Base-by-base conservation (phyloP, 2,797 vertebrate genomes). In the Miichthys miiuy region DNA sequence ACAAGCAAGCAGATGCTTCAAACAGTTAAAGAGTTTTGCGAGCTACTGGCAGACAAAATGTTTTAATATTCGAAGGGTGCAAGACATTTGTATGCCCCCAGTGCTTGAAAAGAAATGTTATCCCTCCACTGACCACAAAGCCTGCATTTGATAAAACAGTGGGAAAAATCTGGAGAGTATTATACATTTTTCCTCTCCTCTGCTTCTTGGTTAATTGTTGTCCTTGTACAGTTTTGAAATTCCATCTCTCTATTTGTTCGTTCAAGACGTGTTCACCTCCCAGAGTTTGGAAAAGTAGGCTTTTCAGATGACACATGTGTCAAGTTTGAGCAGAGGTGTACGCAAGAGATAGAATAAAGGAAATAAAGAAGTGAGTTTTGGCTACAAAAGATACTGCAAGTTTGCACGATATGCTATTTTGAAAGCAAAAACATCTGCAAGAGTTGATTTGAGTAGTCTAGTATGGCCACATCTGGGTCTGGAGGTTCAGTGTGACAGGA, bases 81-180 rank as follows among this genome's bases (percentile, higher is more conserved):
- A 73, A 84, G 71, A 83, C 87, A 84, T 89, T 87, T 86, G 85
- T 87, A 75, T 89, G 81, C 72, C 84, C 73, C 83, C 68, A 67
- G 71, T 89, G 68, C 82, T 89, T 82, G 83, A 89, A 89, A 87
- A 83, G 68, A 92, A 90, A 91, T 62, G n/a, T 50, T 83, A 89
- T 88, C 84, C 80, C 47, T 50, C 61, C 12, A 6, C 71, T 82
- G 75, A 90, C 91, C 91, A 84, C 86, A 91, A 85, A 83, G 76
- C 78, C 90, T 85, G 83, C 48, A 25, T 92, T 90, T 93, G 77
- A 92, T 92, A 83, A 87, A 89, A 89, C 61, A 75, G 75, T 79
- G 78, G 63, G 67, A 83, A 82, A 88, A 91, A 91, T 90, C 88
- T 91, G 88, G 87, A 86, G 68, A 66, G 65, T 58, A 58, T 91